Evolutionary conservation across 2,113 vertebrate genomes (phyloP), one percentile per base, ranked within the genome.

Genomic region (Toxostoma redivivum): DNA sequence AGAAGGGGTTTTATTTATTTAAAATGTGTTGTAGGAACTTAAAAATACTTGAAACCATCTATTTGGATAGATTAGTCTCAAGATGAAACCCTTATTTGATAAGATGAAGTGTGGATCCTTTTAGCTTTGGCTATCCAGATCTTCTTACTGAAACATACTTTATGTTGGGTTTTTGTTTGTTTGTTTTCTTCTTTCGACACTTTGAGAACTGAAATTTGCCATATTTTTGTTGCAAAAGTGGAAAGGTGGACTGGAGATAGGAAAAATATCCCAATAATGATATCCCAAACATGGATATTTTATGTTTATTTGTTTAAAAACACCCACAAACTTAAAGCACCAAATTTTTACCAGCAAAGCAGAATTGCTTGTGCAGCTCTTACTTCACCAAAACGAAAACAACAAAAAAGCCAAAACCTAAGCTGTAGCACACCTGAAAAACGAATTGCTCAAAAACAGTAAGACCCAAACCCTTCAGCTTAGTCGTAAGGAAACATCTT

Each of bases 221-320:
- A 50, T 47, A 23, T 35, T 88, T 79, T 50, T 37, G 1, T 69
- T 61, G n/a, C 18, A 42, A 50, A 72, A 67, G 11, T 6, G 37
- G 7, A 80, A 16, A 7, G 2, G 2, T 51, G 14, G n/a, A 61
- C 58, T 0, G 1, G 4, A 5, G 2, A 10, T 10, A 69, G 30
- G 18, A 66, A 50, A 51, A 61, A 48, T 37, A 67, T 5, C 15
- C 27, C 30, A 33, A 12, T 58, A 72, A 35, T 33, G 28, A 72
- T 20, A 71, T 10, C 25, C 15, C 38, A 65, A 4, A 16, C 8
- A 10, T 5, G 27, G 27, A 27, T 7, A n/a, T 37, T 53, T 54
- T 19, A 31, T 35, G 7, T 42, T 65, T 51, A 7, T 18, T 58
- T 35, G 24, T 3, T 60, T 40, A 12, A 45, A 54, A 28, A 22